These are phyloP conservation scores for Achlya flavicornis DNA, from an alignment of 2,888 invertebrate genomes.

Conservation along the genomic window DNA sequence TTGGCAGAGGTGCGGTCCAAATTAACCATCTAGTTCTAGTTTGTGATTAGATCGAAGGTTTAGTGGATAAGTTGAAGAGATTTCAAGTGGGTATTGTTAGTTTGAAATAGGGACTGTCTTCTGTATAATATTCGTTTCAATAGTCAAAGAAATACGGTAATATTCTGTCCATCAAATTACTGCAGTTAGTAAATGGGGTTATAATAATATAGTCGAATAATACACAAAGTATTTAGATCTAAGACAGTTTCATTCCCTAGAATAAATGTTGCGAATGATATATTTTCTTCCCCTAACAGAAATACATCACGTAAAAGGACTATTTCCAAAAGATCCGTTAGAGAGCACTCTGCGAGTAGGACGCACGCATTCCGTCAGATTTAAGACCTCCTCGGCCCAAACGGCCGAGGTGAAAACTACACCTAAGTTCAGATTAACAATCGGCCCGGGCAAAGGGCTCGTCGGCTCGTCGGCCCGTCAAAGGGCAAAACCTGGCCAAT, in stretches of 20 bases:
- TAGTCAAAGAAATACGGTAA: too few species aligned
- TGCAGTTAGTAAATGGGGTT: too few species aligned
- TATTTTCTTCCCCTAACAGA: not conserved
- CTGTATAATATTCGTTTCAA: too few species aligned
- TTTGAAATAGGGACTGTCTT: not conserved
- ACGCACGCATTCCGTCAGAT: constrained; percentile 48
- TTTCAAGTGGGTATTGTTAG: not conserved
- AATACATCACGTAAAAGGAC: not conserved
- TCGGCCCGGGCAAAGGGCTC: constrained; percentile 60
- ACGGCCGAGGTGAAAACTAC: constrained; percentile 73
- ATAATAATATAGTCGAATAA: too few species aligned
- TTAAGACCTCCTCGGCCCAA: constrained; percentile 56
- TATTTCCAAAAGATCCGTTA: constrained; percentile 17
- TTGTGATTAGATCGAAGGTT: constrained; percentile 31
- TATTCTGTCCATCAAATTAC: too few species aligned
- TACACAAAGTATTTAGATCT: too few species aligned
- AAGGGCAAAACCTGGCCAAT: constrained; percentile 54
- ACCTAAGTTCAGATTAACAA: constrained; percentile 78
- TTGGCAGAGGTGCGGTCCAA: constrained; percentile 50
- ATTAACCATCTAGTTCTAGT: constrained; percentile 52
- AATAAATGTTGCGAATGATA: too few species aligned
- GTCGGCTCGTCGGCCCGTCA: constrained; percentile 50
- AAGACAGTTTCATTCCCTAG: too few species aligned
- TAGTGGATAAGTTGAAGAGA: constrained; percentile 3
- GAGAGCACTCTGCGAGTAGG: constrained; percentile 23